Evolutionary conservation across 2,888 invertebrate species (phyloP), one percentile per base, ranked within the genome.

Genomic region (Apodemia zela): DNA sequence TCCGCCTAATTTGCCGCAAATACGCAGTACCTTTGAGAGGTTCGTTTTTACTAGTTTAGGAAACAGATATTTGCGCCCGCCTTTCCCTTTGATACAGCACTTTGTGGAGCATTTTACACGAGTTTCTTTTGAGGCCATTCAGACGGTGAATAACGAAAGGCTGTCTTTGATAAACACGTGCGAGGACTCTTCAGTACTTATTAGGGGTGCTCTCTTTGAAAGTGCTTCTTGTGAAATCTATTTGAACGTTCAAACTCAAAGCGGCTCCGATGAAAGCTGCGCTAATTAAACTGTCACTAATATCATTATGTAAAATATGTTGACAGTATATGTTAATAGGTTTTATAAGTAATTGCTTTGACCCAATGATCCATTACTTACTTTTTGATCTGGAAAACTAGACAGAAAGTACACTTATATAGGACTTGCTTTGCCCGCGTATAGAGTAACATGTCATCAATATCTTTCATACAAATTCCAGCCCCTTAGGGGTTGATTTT

Each of bases 101-200:
- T 91, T 91, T 90, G 90, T 89, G 87, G 85, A 90, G 87, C 89
- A 87, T 91, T 91, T 90, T 90, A 89, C 91, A 89, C 90, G 90
- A 90, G 90, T 89, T 90, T 90, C 90, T 90, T 91, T 91, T 90
- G 91, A 91, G 89, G 87, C 90, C 89, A 90, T 91, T 91, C 91
- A 91, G 85, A 90, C 91, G 89, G 88, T 89, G 88, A 90, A 90
- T 90, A 91, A 90, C 90, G 91, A 90, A 91, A 91, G 90, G 90
- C 90, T 90, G 91, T 90, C 91, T 91, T 90, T 91, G 90, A 90
- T 91, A 90, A 91, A 91, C 91, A 91, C 91, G 91, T 91, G 89
- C 90, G 90, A 89, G 91, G 88, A 90, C 90, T 91, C 91, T 90
- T 90, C 89, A 89, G 90, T 90, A 89, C 90, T 90, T 91, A 91